These are phyloP conservation scores for Ladona fulva DNA, from an alignment of 1,140 invertebrate species.

Conservation along the genomic window DNA sequence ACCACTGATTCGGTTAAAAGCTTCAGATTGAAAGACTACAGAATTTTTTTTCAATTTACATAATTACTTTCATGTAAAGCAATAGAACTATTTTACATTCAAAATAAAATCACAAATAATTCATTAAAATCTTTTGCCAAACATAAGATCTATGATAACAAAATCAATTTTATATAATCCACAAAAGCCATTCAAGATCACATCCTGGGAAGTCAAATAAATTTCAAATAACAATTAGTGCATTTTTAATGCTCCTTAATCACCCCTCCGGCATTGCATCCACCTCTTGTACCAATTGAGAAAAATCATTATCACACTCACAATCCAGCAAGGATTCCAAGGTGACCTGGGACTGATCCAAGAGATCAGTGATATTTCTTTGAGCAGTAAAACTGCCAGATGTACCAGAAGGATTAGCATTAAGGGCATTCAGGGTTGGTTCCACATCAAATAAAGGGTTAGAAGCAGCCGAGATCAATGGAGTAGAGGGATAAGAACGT, in stretches of 20 bases:
- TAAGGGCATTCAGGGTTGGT: constrained; percentile 34
- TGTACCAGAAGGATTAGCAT: constrained; percentile 32
- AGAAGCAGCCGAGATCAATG: constrained; percentile 31
- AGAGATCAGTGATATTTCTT: constrained; percentile 25
- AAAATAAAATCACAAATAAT: no score
- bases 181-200: not conserved
- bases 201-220: not conserved
- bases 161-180: no score
- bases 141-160: no score
- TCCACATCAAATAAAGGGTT: constrained; percentile 28
- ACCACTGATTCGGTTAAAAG: no score
- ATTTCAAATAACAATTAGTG: not conserved
- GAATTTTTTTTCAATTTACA: no score
- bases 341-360: constrained; percentile 23
- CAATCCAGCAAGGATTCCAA: not conserved
- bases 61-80: no score
- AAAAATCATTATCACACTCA: not conserved
- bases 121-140: no score
- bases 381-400: constrained; percentile 21
- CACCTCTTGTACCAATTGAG: not conserved
- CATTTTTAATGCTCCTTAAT: not conserved
- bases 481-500: constrained; percentile 38
- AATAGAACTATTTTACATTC: no score
- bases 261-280: not conserved
- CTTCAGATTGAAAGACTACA: no score